These are phyloP conservation scores for Thaleichthys pacificus DNA, from an alignment of 2,797 vertebrate species.

Conservation along the genomic window DNA sequence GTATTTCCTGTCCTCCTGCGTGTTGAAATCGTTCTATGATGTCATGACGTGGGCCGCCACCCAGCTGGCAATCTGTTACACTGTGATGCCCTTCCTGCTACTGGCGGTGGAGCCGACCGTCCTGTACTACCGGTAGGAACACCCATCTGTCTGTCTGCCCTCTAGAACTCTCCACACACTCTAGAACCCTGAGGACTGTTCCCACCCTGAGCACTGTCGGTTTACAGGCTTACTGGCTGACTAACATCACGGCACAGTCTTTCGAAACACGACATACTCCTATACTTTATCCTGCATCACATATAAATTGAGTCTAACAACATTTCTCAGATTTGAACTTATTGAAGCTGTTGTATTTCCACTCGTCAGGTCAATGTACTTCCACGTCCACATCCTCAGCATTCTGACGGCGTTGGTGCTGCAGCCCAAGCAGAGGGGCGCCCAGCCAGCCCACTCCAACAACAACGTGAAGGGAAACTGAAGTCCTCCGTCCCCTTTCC, in stretches of 20 bases:
- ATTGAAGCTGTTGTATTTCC: neutral
- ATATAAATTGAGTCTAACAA: neutral
- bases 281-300: neutral
- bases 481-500: slow-evolving; percentile 10
- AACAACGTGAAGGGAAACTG: slow-evolving; percentile 56
- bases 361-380: slow-evolving; percentile 87
- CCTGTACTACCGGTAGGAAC: slow-evolving; percentile 85
- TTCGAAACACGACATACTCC: neutral
- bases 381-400: slow-evolving; percentile 88
- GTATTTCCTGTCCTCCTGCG: slow-evolving; percentile 77
- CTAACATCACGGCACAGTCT: neutral
- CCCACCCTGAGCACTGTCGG: neutral
- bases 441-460: slow-evolving; percentile 40
- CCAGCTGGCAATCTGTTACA: slow-evolving; percentile 90
- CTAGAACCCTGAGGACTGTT: neutral
- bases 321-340: neutral
- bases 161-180: neutral
- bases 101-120: slow-evolving; percentile 84
- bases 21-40: slow-evolving; percentile 81
- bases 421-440: slow-evolving; percentile 43
- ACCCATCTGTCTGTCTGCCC: neutral
- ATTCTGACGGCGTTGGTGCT: slow-evolving; percentile 82
- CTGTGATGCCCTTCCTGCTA: slow-evolving; percentile 88
- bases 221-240: neutral
- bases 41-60: slow-evolving; percentile 85